phyloP scores from a whole-genome alignment of 2,888 invertebrate genomes.

The Euclidia mi region DNA sequence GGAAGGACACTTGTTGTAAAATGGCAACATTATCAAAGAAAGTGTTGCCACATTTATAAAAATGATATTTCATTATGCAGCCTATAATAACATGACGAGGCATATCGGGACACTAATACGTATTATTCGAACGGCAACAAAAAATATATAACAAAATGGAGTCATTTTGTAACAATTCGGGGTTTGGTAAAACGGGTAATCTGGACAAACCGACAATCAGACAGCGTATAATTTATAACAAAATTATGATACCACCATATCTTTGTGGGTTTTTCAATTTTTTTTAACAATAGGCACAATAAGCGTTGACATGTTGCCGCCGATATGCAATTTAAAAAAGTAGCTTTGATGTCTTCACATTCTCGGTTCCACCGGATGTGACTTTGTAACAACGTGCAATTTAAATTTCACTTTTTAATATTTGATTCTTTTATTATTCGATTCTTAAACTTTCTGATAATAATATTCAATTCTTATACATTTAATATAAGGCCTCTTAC shows the following conservation, averaged over 20 bases:
- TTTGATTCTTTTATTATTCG: constrained; percentile 39
- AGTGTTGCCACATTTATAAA: constrained; percentile 70
- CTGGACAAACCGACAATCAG: constrained; percentile 85
- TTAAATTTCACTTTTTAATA: constrained; percentile 77
- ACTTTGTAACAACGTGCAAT: constrained; percentile 72
- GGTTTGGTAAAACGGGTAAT: constrained; percentile 82
- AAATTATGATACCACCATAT: constrained; percentile 85
- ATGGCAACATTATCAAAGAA: constrained; percentile 61
- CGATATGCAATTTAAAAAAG: constrained; percentile 78
- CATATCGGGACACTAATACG: constrained; percentile 79
- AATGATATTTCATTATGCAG: constrained; percentile 79
- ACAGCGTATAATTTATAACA: constrained; percentile 83
- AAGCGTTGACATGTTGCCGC: constrained; percentile 87
- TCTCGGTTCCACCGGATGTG: constrained; percentile 73
- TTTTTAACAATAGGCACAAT: constrained; percentile 76
- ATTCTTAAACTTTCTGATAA: no score
- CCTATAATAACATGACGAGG: constrained; percentile 78
- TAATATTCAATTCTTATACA: no score
- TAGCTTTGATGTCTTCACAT: constrained; percentile 75
- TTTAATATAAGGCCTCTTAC: no score
- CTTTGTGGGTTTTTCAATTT: constrained; percentile 73
- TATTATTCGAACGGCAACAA: constrained; percentile 79
- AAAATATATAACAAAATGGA: constrained; percentile 78
- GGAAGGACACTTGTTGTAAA: constrained; percentile 55
- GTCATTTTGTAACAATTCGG: constrained; percentile 84